Evolutionary conservation across 2,797 vertebrate genomes (phyloP).

Genomic region (Vipera ursinii): DNA sequence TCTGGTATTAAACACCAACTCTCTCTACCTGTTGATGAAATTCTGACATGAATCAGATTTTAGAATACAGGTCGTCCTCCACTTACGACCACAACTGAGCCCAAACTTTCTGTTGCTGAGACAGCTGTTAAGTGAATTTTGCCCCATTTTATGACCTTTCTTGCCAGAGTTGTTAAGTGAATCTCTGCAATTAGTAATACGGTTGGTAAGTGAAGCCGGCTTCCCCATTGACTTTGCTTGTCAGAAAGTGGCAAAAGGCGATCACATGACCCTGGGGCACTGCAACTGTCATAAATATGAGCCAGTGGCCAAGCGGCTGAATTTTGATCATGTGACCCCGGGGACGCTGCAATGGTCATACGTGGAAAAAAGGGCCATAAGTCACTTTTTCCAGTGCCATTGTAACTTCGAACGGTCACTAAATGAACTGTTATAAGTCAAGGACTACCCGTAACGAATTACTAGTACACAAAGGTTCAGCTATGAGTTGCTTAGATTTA

Average conservation of each 20-base stretch:
- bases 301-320: not conserved
- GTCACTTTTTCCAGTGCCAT: not conserved
- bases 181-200: not conserved
- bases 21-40: not conserved
- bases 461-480: not conserved
- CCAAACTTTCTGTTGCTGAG: not conserved
- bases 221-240: not conserved
- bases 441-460: not conserved
- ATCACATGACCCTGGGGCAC: not conserved
- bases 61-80: not conserved
- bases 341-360: not conserved
- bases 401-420: not conserved
- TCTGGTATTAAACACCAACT: not conserved
- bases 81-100: not conserved
- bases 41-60: not conserved
- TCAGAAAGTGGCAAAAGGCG: not conserved
- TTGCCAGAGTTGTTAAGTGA: not conserved
- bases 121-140: not conserved
- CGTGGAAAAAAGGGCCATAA: not conserved
- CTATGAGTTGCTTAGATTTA: not conserved
- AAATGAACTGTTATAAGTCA: not conserved
- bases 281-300: not conserved
- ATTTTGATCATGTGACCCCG: not conserved
- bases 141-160: not conserved
- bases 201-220: not conserved